phyloP scores from a whole-genome alignment of 2,888 invertebrate genomes.

The Drosophila anceps region DNA sequence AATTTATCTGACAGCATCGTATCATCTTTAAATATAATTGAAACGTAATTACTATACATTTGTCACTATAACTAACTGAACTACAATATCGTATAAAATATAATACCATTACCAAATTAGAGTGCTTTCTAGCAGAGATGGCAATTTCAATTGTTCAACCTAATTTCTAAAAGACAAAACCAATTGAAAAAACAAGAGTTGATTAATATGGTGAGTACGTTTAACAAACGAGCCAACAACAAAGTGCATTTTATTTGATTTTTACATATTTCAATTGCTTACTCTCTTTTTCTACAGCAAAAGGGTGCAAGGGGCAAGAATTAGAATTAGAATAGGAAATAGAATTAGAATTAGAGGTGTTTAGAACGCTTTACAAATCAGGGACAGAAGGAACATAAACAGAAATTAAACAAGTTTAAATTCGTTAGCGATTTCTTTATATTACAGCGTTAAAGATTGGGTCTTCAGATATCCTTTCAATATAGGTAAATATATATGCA shows the following conservation, averaged over 20 bases:
- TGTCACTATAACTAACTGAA: slow-evolving; percentile 42
- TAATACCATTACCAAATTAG: slow-evolving; percentile 74
- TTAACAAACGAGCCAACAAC: slow-evolving; percentile 70
- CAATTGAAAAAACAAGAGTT: slow-evolving; percentile 48
- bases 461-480: slow-evolving; percentile 33
- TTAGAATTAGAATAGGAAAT: neutral
- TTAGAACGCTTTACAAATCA: slow-evolving; percentile 12
- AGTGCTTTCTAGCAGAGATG: slow-evolving; percentile 46
- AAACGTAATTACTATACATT: slow-evolving; percentile 43
- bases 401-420: slow-evolving; percentile 68
- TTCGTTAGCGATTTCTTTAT: slow-evolving; percentile 71
- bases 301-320: slow-evolving; percentile 45
- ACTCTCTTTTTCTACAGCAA: slow-evolving; percentile 42
- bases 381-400: neutral
- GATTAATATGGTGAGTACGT: slow-evolving; percentile 41
- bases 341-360: neutral
- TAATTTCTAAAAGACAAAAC: slow-evolving; percentile 8
- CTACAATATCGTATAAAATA: slow-evolving; percentile 22
- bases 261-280: slow-evolving; percentile 59
- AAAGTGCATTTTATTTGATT: slow-evolving; percentile 59
- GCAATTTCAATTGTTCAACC: slow-evolving; percentile 73
- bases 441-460: slow-evolving; percentile 63
- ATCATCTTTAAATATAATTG: slow-evolving; percentile 54
- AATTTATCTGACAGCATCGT: slow-evolving; percentile 40
- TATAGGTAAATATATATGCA: slow-evolving; percentile 45